Conservation (phyloP, 2,113 vertebrate species). For the Bombycilla garrulus region DNA sequence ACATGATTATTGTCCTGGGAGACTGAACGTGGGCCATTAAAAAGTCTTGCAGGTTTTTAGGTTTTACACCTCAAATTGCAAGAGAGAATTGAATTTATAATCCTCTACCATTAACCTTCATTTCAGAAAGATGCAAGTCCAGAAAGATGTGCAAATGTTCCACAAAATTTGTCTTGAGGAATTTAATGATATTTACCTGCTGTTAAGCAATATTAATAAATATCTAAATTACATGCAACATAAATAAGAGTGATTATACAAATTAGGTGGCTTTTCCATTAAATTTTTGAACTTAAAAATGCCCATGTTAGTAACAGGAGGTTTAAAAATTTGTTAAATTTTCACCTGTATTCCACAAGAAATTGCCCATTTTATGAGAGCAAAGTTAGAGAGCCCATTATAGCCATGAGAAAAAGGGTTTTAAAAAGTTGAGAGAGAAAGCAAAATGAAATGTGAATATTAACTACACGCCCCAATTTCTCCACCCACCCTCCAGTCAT, state of each 20-base stretch:
- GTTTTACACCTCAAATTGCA: not conserved
- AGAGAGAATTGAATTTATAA: not conserved
- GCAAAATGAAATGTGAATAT: not conserved
- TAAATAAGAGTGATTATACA: not conserved
- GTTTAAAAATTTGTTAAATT: not conserved
- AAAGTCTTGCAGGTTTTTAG: not conserved
- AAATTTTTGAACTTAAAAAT: not conserved
- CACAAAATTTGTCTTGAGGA: not conserved
- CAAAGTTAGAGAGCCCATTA: not conserved
- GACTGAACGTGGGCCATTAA: not conserved
- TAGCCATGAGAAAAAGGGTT: not conserved
- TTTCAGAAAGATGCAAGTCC: not conserved
- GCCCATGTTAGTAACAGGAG: not conserved
- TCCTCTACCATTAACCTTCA: not conserved
- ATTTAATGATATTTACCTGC: not conserved
- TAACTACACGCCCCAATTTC: not conserved
- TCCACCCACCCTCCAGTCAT: not conserved
- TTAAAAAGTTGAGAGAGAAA: not conserved
- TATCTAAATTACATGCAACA: accelerated
- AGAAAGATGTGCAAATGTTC: not conserved
- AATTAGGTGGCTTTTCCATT: not conserved
- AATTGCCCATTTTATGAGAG: not conserved
- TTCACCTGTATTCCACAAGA: not conserved
- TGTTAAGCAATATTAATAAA: not conserved
- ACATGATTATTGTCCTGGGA: not conserved